Conservation (phyloP, 2,797 vertebrate genomes). For the Chelon auratus region DNA sequence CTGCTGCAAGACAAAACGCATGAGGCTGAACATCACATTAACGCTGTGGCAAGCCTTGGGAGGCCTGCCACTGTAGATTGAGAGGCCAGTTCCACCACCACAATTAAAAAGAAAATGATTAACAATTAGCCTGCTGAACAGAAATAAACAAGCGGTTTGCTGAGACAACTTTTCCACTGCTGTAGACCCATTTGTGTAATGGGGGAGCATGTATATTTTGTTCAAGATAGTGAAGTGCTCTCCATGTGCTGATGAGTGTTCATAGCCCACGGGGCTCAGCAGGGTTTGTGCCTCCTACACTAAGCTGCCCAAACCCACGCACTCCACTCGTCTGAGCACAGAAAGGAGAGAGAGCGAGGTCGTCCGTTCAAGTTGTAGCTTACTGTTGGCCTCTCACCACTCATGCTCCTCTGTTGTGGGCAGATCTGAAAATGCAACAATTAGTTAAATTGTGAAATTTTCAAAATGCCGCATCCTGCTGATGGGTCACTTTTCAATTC, state of each 20-base stretch:
- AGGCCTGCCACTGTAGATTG: conserved; percentile 69
- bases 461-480: conserved; percentile 28
- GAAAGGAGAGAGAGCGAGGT: conserved; percentile 69
- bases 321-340: conserved; percentile 73
- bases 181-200: conserved; percentile 65
- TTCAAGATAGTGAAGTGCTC: conserved; percentile 76
- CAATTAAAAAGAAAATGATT: conserved; percentile 80
- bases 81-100: conserved; percentile 69
- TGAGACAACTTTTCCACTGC: conserved; percentile 61
- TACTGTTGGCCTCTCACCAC: conserved; percentile 56
- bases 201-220: conserved; percentile 62
- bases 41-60: conserved; percentile 63
- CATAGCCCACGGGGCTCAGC: conserved; percentile 80
- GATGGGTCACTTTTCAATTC: conserved; percentile 24
- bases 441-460: conserved; percentile 45
- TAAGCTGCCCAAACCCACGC: conserved; percentile 75
- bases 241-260: conserved; percentile 80
- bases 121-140: conserved; percentile 72
- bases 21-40: conserved; percentile 78
- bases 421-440: conserved; percentile 27
- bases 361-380: conserved; percentile 62
- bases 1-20: conserved; percentile 67
- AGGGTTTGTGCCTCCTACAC: conserved; percentile 81
- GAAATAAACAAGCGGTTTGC: conserved; percentile 70
- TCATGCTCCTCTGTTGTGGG: conserved; percentile 42